A percentile compares a stretch with the other conserved stretches of the same genome.
Conservation (phyloP, 2,113 vertebrate species). For the Peromyscus polionotus region DNA sequence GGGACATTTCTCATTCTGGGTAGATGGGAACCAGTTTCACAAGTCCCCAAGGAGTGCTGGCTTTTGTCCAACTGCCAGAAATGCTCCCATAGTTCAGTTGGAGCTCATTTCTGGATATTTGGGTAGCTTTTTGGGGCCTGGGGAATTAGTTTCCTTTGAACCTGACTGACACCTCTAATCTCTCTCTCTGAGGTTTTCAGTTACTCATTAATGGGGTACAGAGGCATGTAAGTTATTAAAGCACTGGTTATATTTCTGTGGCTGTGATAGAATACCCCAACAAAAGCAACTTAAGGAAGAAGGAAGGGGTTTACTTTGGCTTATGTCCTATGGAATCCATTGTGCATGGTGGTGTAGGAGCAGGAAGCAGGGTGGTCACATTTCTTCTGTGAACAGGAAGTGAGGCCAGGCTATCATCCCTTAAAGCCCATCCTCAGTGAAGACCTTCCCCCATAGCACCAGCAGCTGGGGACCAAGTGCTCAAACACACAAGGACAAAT, state of each 20-base stretch:
- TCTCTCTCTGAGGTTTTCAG: background rate
- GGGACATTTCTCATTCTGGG: background rate
- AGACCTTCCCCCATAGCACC: background rate
- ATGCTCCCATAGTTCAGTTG: background rate
- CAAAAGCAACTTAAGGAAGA: too few species aligned
- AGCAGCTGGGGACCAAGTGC: background rate
- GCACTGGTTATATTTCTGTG: background rate
- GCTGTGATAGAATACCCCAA: background rate
- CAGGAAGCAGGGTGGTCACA: background rate
- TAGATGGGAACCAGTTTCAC: background rate
- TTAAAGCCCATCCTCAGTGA: background rate
- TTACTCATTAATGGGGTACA: background rate
- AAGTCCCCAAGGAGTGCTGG: background rate
- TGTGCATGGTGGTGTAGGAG: background rate
- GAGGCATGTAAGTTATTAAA: background rate
- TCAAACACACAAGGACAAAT: background rate
- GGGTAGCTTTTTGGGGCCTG: background rate
- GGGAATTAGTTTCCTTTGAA: background rate
- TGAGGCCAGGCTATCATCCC: background rate
- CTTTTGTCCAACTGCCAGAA: background rate
- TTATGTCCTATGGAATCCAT: background rate
- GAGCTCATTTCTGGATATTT: background rate
- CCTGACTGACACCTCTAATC: background rate
- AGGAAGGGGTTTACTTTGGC: background rate
- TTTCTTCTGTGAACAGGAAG: background rate